Conservation (phyloP, 2,797 vertebrate species). For the Tangara arthus region DNA sequence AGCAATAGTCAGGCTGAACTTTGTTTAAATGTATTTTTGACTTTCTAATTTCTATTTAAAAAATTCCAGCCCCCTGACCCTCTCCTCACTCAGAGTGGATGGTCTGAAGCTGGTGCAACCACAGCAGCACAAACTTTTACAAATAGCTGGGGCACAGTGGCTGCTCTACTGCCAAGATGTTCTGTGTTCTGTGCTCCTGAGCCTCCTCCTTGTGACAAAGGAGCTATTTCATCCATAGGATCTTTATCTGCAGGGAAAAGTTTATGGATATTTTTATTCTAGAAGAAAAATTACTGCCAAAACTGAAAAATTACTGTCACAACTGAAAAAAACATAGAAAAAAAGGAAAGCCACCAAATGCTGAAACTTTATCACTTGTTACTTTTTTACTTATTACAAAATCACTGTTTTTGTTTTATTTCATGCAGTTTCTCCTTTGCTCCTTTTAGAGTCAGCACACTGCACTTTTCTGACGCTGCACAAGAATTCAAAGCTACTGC, state of each 20-base stretch:
- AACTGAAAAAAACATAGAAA: neutral
- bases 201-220: too few relatives aligned
- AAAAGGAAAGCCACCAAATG: neutral
- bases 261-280: neutral
- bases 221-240: neutral
- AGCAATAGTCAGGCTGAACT: neutral
- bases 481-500: neutral
- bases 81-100: accelerated
- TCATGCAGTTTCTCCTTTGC: neutral
- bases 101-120: neutral
- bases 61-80: accelerated
- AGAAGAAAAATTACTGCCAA: neutral
- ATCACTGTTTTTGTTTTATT: neutral
- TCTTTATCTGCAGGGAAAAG: neutral
- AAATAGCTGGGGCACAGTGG: neutral
- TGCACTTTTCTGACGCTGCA: neutral
- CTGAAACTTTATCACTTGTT: neutral
- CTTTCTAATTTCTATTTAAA: neutral
- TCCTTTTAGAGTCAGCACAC: neutral
- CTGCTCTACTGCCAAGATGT: accelerated
- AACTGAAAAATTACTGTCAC: neutral
- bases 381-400: neutral
- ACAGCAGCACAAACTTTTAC: too few relatives aligned
- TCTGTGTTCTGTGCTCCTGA: neutral
- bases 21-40: neutral